Evolutionary conservation across 2,113 vertebrate species (phyloP).

Genomic region (Calyptomena viridis): DNA sequence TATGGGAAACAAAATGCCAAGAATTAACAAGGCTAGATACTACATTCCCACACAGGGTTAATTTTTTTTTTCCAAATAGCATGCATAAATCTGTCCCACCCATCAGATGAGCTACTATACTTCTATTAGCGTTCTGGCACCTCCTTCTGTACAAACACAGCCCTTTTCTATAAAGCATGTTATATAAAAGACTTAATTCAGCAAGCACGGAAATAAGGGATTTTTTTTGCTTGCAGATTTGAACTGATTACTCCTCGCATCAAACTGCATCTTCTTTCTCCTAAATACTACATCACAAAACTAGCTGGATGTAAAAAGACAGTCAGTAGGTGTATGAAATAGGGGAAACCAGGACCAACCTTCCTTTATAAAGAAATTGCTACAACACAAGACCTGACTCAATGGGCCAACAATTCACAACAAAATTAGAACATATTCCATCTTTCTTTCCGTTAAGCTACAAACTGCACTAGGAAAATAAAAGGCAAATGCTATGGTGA

Average conservation of each 20-base stretch:
- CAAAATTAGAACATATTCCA: background rate
- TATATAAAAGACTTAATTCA: background rate
- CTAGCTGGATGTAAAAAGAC: background rate
- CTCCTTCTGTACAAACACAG: slow-evolving; percentile 26
- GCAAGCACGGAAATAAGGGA: background rate
- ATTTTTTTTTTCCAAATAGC: background rate
- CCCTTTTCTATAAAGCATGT: background rate
- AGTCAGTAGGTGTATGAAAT: background rate
- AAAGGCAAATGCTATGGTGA: background rate
- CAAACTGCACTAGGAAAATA: background rate
- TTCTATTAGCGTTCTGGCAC: slow-evolving; percentile 33
- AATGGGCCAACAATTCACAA: fast-evolving
- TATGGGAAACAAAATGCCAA: background rate
- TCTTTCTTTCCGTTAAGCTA: background rate
- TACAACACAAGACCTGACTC: background rate
- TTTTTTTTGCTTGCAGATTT: background rate
- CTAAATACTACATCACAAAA: background rate
- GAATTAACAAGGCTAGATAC: background rate
- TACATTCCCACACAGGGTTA: background rate
- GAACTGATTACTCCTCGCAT: background rate
- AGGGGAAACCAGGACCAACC: background rate
- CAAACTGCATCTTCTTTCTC: background rate
- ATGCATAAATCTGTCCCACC: background rate
- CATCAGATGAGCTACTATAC: slow-evolving; percentile 24
- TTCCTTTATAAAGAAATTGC: background rate